Conservation (phyloP, 2,113 vertebrate genomes). For the Chaetodon auriga region DNA sequence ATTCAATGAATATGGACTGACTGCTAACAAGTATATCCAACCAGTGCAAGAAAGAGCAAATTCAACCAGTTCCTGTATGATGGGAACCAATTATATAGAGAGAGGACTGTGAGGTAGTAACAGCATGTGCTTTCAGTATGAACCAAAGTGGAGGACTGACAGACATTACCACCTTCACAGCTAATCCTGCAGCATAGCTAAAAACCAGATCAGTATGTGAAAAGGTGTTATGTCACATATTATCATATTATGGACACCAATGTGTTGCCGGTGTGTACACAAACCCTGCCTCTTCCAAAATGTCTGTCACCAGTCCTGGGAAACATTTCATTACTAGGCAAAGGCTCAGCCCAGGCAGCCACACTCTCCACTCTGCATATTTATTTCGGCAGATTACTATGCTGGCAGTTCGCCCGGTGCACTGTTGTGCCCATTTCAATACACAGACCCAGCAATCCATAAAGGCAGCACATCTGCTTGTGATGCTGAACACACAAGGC, state of each 20-base stretch:
- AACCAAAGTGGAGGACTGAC: not conserved
- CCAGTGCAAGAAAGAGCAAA: no score
- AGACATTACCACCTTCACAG: not conserved
- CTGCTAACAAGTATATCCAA: no score
- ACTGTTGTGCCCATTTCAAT: slow-evolving; percentile 58
- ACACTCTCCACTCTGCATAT: slow-evolving; percentile 48
- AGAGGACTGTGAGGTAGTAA: not conserved
- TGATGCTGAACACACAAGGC: slow-evolving; percentile 75
- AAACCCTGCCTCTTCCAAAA: not conserved
- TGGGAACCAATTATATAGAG: no score
- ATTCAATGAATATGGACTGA: not conserved
- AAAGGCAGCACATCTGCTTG: slow-evolving; percentile 71
- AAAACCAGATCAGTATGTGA: not conserved
- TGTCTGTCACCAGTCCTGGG: slow-evolving; percentile 6
- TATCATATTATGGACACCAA: not conserved
- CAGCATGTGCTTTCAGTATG: not conserved
- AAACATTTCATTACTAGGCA: slow-evolving; percentile 25
- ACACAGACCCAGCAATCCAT: slow-evolving; percentile 48
- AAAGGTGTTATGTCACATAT: not conserved
- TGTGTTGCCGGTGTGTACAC: not conserved
- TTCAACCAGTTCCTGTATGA: no score
- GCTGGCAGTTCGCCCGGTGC: slow-evolving; percentile 53
- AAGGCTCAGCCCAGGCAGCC: slow-evolving; percentile 23
- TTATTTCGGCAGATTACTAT: slow-evolving; percentile 65
- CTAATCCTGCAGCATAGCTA: not conserved